Evolutionary conservation across 2,888 invertebrate species (phyloP).

Genomic region (Zaprionus lineosus): DNA sequence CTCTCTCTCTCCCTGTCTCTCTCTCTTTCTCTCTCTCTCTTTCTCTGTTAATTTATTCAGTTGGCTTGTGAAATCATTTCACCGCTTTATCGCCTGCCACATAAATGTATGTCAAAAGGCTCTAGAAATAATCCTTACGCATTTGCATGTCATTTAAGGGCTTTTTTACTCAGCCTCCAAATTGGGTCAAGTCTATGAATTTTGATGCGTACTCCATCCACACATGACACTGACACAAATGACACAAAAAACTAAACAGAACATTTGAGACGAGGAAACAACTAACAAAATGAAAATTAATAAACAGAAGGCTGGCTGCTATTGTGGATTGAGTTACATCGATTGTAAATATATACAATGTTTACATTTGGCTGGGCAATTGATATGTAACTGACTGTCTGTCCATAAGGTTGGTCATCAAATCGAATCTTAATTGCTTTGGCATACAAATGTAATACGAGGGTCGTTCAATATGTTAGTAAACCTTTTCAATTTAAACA

Average conservation of each 20-base stretch:
- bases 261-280: constrained; percentile 23
- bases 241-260: constrained; percentile 22
- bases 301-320: constrained; percentile 15
- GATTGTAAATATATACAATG: constrained; percentile 24
- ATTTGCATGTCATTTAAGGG: constrained; percentile 28
- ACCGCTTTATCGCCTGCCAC: constrained; percentile 3
- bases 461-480: constrained; percentile 10
- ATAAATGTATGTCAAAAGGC: constrained; percentile 46
- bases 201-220: constrained; percentile 30
- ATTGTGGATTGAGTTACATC: background rate
- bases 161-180: constrained; percentile 8
- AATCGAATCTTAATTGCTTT: constrained; percentile 44
- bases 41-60: constrained; percentile 59
- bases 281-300: constrained; percentile 16
- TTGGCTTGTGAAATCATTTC: constrained; percentile 58
- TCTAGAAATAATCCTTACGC: constrained; percentile 47
- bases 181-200: constrained; percentile 61
- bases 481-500: background rate
- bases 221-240: constrained; percentile 55
- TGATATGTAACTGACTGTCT: constrained; percentile 40
- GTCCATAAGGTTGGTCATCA: constrained; percentile 42
- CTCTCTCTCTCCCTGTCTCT: background rate
- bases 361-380: constrained; percentile 41
- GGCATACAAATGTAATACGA: constrained; percentile 31
- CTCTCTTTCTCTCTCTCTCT: constrained; percentile 16